phyloP scores from a whole-genome alignment of 1,140 invertebrate species.

The Diploscapter pachys region DNA sequence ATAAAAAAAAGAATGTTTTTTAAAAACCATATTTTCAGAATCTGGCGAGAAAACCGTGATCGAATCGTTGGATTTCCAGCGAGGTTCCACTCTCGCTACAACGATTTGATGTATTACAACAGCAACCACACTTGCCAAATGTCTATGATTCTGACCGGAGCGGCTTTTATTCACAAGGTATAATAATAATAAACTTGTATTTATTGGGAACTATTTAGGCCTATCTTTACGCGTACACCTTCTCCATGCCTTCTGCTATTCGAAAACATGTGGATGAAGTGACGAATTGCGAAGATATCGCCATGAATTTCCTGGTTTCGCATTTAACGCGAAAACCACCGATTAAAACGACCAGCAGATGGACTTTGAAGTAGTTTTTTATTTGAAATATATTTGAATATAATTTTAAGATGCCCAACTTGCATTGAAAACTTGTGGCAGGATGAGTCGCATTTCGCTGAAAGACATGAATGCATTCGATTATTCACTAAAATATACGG shows the following conservation, averaged over 20 bases:
- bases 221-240: conserved; percentile 78
- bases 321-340: conserved; percentile 94
- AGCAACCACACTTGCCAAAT: conserved; percentile 98
- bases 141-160: conserved; percentile 96
- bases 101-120: conserved; percentile 80
- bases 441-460: conserved; percentile 93
- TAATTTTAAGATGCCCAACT: conserved; percentile 83
- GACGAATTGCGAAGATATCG: conserved; percentile 99
- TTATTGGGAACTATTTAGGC: conserved; percentile 30
- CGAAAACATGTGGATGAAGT: conserved; percentile 95
- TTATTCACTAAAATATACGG: conserved; percentile 94
- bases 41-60: conserved; percentile 94
- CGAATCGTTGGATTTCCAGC: conserved; percentile 96
- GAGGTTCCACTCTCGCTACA: conserved; percentile 88
- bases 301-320: conserved; percentile 97
- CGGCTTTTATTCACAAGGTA: conserved; percentile 89
- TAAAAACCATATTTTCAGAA: conserved; percentile 64
- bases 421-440: conserved; percentile 91
- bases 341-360: conserved; percentile 74
- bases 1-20: background rate
- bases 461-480: conserved; percentile 94
- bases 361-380: conserved; percentile 48
- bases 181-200: background rate
- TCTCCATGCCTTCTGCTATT: conserved; percentile 84
- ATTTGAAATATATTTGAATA: background rate